Evolutionary conservation across 1,140 invertebrate species (phyloP).

Genomic region (Pinna nobilis): DNA sequence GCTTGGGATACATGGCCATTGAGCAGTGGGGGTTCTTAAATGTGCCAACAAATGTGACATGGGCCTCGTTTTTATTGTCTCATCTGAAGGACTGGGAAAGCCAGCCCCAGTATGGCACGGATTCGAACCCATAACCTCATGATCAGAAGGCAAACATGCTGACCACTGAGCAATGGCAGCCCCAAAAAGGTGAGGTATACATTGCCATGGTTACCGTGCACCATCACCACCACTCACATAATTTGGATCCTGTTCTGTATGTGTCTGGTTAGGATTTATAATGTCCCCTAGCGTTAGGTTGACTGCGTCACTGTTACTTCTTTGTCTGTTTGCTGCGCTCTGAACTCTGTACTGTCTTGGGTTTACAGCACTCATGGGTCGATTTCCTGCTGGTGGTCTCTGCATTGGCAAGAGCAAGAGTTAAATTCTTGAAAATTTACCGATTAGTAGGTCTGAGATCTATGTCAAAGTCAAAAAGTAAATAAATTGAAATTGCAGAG

Average conservation of each 20-base stretch:
- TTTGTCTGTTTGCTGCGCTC: background rate
- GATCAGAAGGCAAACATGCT: too few relatives aligned
- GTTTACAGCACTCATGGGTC: background rate
- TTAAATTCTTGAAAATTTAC: background rate
- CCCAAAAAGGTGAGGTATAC: background rate
- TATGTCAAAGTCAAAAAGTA: background rate
- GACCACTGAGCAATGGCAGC: too few relatives aligned
- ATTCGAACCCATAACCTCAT: too few relatives aligned
- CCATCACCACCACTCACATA: background rate
- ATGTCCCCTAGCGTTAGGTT: slow-evolving; percentile 10
- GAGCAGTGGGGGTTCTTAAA: too few relatives aligned
- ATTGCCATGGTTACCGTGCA: background rate
- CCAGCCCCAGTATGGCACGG: too few relatives aligned
- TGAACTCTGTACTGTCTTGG: background rate
- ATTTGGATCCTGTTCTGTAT: background rate
- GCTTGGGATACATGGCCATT: too few relatives aligned
- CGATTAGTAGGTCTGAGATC: background rate
- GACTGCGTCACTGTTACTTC: slow-evolving; percentile 10
- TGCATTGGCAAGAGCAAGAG: background rate
- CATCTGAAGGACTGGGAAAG: too few relatives aligned
- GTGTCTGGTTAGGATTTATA: slow-evolving; percentile 7
- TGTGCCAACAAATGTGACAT: too few relatives aligned
- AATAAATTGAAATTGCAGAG: background rate
- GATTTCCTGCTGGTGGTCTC: background rate
- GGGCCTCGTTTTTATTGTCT: background rate